Evolutionary conservation across 2,113 vertebrate genomes (phyloP), one percentile per base, ranked within the genome.

Genomic region (Heterotilapia buettikoferi): DNA sequence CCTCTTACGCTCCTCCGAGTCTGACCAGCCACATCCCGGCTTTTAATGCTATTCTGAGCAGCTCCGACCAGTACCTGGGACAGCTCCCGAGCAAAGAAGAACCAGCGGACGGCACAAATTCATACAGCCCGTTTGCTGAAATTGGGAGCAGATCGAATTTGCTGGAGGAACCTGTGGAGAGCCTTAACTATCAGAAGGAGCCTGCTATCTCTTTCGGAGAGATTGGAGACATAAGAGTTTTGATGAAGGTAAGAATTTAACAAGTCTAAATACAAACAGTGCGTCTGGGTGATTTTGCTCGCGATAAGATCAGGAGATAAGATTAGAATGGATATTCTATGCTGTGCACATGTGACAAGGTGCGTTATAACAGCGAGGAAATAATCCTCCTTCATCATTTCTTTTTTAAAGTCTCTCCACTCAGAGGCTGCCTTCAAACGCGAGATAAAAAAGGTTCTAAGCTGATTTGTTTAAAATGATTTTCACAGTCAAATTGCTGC

Each of bases 151-250:
- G 90, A 29, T 66, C 79, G 4, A 61, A 68, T 13, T 81, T 84
- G 36, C 80, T 81, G 3, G 89, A 89, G 4, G 88, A 92, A 83
- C 45, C 95, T 5, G 40, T 45, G 78, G 90, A 90, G 87, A 7
- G 90, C 80, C 21, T 80, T 6, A 91, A 90, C 73, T 95, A 89
- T 29, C 92, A 93, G 14, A 90, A 80, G 21, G 94, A 95, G 85
- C 86, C 85, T 43, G 87, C 95, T 80, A 88, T 91, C 24, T 80
- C 71, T 26, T 86, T 86, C 52, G 92, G 11, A 73, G 90, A 94
- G 45, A 82, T 88, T 59, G 82, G 66, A 78, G 90, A 93, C 45
- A 84, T 92, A 50, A 84, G 81, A 21, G 54, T 84, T 43, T 86
- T 89, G 53, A 84, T 89, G 9, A 86, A 91, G 94, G 95, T 96